Evolutionary conservation across 2,113 vertebrate species (phyloP), one percentile per base, ranked within the genome.

Genomic region (Rallus limicola): DNA sequence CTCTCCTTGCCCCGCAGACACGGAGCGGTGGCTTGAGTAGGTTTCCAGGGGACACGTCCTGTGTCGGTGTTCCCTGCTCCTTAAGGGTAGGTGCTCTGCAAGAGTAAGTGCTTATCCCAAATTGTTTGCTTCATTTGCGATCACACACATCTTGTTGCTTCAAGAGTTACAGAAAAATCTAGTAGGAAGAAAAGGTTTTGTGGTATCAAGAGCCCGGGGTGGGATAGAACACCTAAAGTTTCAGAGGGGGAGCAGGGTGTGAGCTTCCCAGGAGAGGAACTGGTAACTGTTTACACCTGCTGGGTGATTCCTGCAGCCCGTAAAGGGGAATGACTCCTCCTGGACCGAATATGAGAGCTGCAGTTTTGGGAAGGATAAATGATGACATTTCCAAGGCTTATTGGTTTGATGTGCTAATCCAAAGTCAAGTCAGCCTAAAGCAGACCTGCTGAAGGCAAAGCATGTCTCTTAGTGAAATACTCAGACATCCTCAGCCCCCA

Each of bases 381-480:
- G 77, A 94, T 46, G 82, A 16, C 25, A 58, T 79, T 90, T 89
- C 63, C 52, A 68, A 71, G 60, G 64, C 69, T 94, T 60, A 58
- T 29, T 52, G 60, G 31, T 64, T 79, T 86, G 72, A 67, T 81
- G 55, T 40, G 48, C 59, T 94, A 86, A 86, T 84, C 56, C 48
- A 86, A 78, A 86, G 68, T 64, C 83, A 90, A 94, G 75, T 63
- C 52, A 92, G 82, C 40, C 80, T 26, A 77, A 85, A 86, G 86
- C 46, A 94, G 85, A 89, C 48, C 65, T 90, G 82, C 90, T 85
- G 88, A 90, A 79, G 64, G 81, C 44, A 94, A 79, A 82, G 29
- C 42, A 16, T 44, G 24, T 60, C 83, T 83, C 34, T 89, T 59
- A 56, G 33, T 34, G 50, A 89, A 79, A 69, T 9, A 79, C 28